Evolutionary conservation across 2,797 vertebrate species (phyloP), one percentile per base, ranked within the genome.

Genomic region (Chaetodon trifasciatus): DNA sequence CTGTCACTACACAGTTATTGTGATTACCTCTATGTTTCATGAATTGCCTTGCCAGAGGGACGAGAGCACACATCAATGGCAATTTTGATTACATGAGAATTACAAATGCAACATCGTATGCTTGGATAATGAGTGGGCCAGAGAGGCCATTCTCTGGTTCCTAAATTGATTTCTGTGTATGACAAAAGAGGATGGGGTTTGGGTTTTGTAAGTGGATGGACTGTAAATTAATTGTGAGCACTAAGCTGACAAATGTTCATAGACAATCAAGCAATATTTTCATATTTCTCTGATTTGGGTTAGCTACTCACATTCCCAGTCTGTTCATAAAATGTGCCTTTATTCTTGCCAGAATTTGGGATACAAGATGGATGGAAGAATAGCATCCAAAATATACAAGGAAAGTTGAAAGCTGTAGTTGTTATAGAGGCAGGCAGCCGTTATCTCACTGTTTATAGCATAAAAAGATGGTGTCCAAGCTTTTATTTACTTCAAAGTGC

Each of bases 1-100:
- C 94, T 96, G 95, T 96, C 95, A 96, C 95, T 94, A 94, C 94
- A 95, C 94, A 95, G 95, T 96, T 95, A 96, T 95, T 96, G 93
- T 96, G 95, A 96, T 96, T 96, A 96, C 94, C 94, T 93, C 94
- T 94, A 84, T 94, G 94, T 95, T 94, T 95, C 92, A 95, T 94
- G 94, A 94, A 95, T 95, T 95, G 94, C 92, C 92, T 95, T 84
- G 95, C 95, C 94, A 95, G 94, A 94, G 94, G 94, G 94, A 94
- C 94, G 93, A 93, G 92, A 93, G 92, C 91, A 91, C 89, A 95
- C 95, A 94, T 95, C 94, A 94, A 93, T 93, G 88, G 84, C 86
- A 91, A 94, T 94, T 94, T 92, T 94, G 93, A 94, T 94, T 94
- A 93, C 92, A 94, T 88, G 92, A 93, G 90, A 94, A 94, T 94